These are phyloP conservation scores for Lateolabrax maculatus DNA, from an alignment of 2,797 vertebrate genomes.

Conservation along the genomic window DNA sequence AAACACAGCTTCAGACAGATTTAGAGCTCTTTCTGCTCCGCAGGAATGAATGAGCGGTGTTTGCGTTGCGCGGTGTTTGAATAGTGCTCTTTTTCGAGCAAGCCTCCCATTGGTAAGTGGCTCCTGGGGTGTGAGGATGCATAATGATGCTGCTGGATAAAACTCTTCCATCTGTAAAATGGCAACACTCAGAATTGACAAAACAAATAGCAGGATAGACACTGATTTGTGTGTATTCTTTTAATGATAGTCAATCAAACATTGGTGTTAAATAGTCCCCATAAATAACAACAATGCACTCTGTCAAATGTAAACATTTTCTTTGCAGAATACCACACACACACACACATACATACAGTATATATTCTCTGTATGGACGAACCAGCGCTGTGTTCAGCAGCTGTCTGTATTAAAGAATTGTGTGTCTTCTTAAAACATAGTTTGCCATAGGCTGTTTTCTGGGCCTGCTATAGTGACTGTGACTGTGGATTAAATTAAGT, in stretches of 20 bases:
- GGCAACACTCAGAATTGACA: slow-evolving; percentile 14
- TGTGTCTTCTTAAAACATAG: slow-evolving; percentile 57
- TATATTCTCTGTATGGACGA: slow-evolving; percentile 19
- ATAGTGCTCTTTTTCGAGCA: slow-evolving; percentile 66
- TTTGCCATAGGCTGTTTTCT: slow-evolving; percentile 19
- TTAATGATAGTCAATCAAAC: slow-evolving; percentile 5
- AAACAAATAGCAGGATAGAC: slow-evolving; percentile 2
- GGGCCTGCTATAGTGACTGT: slow-evolving; percentile 4
- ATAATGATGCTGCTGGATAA: slow-evolving; percentile 60
- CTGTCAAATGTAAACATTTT: neutral
- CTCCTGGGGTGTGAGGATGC: slow-evolving; percentile 66
- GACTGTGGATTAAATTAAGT: slow-evolving; percentile 27
- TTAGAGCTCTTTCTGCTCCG: slow-evolving; percentile 77
- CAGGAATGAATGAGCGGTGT: slow-evolving; percentile 77
- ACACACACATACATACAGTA: neutral
- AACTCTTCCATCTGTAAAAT: slow-evolving; percentile 44
- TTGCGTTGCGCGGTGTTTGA: slow-evolving; percentile 71
- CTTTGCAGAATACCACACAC: neutral
- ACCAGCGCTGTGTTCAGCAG: slow-evolving; percentile 55
- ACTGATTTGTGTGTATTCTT: slow-evolving; percentile 13
- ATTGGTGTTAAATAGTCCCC: neutral
- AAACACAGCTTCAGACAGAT: slow-evolving; percentile 79
- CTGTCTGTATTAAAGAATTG: slow-evolving; percentile 46
- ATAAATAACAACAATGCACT: neutral
- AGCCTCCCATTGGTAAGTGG: slow-evolving; percentile 63